A percentile compares a stretch with the other conserved stretches of the same genome.
Conservation (phyloP, 2,113 vertebrate genomes). For the Euleptes europaea region DNA sequence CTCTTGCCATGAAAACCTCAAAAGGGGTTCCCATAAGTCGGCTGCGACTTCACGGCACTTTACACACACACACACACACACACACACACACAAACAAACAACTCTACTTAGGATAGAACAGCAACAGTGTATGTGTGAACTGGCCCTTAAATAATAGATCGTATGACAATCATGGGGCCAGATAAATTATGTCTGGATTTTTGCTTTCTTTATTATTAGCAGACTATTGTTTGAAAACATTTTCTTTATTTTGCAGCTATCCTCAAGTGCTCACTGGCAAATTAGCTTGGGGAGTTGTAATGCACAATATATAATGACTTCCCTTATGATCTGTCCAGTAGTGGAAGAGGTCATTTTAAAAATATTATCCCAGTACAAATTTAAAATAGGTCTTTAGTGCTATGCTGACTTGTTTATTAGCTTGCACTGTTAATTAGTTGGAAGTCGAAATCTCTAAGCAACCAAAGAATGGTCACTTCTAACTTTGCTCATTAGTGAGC, state of each 20-base stretch:
- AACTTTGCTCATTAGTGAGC: constrained; percentile 52
- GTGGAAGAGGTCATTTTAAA: constrained; percentile 37
- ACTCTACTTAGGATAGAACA: too few relatives aligned
- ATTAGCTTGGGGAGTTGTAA: constrained; percentile 7
- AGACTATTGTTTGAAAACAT: neutral
- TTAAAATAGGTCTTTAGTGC: constrained; percentile 45
- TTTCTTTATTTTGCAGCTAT: neutral
- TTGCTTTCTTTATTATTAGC: neutral
- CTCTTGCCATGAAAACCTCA: too few relatives aligned
- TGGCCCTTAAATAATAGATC: neutral
- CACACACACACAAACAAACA: too few relatives aligned
- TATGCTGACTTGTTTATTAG: constrained; percentile 37
- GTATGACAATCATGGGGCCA: neutral
- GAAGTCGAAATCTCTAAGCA: constrained; percentile 56
- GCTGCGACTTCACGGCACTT: too few relatives aligned
- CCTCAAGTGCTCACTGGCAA: neutral
- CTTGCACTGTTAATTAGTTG: constrained; percentile 51
- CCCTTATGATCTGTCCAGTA: constrained; percentile 9
- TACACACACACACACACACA: too few relatives aligned
- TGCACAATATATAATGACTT: neutral
- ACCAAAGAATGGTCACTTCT: constrained; percentile 25
- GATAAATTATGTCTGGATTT: neutral
- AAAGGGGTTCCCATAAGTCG: too few relatives aligned
- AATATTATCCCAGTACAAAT: constrained; percentile 16
- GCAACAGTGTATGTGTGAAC: neutral